A percentile compares a stretch with the other conserved stretches of the same genome.
Conservation (phyloP, 2,113 vertebrate species). For the Lates calcarifer region DNA sequence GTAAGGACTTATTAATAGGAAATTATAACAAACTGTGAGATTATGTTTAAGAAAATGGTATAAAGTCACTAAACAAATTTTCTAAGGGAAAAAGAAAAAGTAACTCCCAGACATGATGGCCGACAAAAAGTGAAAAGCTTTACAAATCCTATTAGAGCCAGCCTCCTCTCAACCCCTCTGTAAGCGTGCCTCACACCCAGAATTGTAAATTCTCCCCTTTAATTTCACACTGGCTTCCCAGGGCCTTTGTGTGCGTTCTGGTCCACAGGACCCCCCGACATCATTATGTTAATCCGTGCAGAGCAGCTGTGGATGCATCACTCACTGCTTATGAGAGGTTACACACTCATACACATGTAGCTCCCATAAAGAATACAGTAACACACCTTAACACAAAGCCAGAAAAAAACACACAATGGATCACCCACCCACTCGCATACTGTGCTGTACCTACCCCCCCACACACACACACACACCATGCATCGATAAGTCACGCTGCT, state of each 20-base stretch:
- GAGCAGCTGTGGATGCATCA: slow-evolving; percentile 74
- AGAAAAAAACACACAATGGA: slow-evolving; percentile 16
- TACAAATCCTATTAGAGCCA: slow-evolving; percentile 74
- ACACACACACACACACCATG: neutral
- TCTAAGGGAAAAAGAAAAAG: neutral
- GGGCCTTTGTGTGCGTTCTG: slow-evolving; percentile 78
- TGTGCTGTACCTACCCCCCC: neutral
- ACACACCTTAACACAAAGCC: slow-evolving; percentile 30
- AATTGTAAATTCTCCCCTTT: slow-evolving; percentile 77
- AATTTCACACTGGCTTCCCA: slow-evolving; percentile 81
- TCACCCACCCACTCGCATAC: slow-evolving; percentile 1
- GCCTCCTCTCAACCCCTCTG: slow-evolving; percentile 32
- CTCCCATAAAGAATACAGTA: slow-evolving; percentile 33
- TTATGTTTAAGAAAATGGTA: slow-evolving; percentile 13
- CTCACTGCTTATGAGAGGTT: slow-evolving; percentile 58
- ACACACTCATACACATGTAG: slow-evolving; percentile 28
- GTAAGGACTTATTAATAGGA: neutral
- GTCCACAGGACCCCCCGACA: slow-evolving; percentile 73
- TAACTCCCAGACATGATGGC: slow-evolving; percentile 32
- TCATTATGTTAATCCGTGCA: slow-evolving; percentile 82
- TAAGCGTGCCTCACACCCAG: slow-evolving; percentile 57
- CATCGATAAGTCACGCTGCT: slow-evolving; percentile 14
- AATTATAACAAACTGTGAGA: neutral
- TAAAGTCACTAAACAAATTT: neutral
- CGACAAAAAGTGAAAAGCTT: slow-evolving; percentile 59